Percentiles rank a stretch among this genome's conserved stretches.
phyloP scores from a whole-genome alignment of 2,797 vertebrate species.

The Sebastes cheni region DNA sequence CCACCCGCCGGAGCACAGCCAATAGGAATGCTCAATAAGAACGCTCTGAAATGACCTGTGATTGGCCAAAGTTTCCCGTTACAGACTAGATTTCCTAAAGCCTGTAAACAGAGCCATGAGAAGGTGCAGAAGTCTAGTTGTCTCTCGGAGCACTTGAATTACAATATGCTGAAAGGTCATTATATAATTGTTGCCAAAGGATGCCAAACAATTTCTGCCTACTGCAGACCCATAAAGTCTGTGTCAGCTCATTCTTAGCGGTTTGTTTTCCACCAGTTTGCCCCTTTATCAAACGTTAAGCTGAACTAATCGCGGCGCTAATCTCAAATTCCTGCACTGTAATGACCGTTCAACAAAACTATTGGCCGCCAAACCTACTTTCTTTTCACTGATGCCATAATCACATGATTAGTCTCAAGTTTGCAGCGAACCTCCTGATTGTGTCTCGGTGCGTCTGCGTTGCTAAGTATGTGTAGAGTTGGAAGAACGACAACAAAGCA shows the following conservation, averaged over 20 bases:
- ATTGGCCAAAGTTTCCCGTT: too few species aligned
- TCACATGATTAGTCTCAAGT: slow-evolving; percentile 28
- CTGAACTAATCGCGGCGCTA: slow-evolving; percentile 48
- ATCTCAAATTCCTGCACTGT: slow-evolving; percentile 49
- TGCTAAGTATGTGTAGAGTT: background rate
- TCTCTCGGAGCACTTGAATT: too few species aligned
- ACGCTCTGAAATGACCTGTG: too few species aligned
- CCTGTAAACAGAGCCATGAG: too few species aligned
- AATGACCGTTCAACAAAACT: background rate
- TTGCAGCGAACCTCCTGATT: background rate
- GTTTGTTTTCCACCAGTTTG: slow-evolving; percentile 24
- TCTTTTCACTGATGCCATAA: slow-evolving; percentile 2
- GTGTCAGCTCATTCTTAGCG: background rate
- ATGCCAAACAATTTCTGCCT: too few species aligned
- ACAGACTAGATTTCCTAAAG: too few species aligned
- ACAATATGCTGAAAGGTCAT: too few species aligned
- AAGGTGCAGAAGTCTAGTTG: too few species aligned
- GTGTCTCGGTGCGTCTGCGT: background rate
- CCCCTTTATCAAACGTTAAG: slow-evolving; percentile 32
- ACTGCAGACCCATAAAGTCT: background rate
- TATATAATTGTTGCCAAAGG: too few species aligned
- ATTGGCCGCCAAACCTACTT: slow-evolving; percentile 12
- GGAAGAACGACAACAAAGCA: background rate
- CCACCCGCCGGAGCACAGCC: too few species aligned
- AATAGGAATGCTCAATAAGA: too few species aligned